Evolutionary conservation across 2,888 invertebrate genomes (phyloP), one percentile per base, ranked within the genome.

Genomic region (Tipula vernalis): DNA sequence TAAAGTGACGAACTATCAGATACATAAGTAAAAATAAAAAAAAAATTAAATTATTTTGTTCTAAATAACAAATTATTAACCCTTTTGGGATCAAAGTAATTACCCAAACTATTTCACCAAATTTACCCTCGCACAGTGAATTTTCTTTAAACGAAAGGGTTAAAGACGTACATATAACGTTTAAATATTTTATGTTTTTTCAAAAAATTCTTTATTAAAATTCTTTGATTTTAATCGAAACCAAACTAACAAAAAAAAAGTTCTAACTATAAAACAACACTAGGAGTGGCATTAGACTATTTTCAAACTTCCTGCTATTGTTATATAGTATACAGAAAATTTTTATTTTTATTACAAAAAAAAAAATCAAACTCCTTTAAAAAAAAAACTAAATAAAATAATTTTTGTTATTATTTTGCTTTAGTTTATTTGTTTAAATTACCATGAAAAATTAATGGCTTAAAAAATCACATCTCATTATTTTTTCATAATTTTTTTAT

Each of bases 401-500:
- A 41, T 84, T 84, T 84, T 84, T 84, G 84, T 84, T 84, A 41
- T 84, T 84, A 84, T 15, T 84, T 84, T 39, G 36, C 41, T 84
- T 36, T 84, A 41, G 36, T 39, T 39, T 39, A 39, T 36, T 41
- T 84, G 84, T 84, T 84, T 84, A 84, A 84, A 84, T 84, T 84
- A 84, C 84, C 84, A 84, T 84, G 84, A 84, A 84, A 84, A 84
- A 84, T 84, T 84, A 84, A 84, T 84, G 84, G 84, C 41, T 84
- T 84, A 84, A 84, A 84, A 84, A 84, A 84, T 84, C 84, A 84
- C 84, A 84, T 84, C 84, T 84, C 84, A 84, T 84, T 84, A 84
- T 84, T 84, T 84, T 39, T 84, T 39, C 41, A 84, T 84, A 84
- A 84, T 15, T 39, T 84, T 84, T 41, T 39, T 0, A 2, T 84